phyloP scores from a whole-genome alignment of 2,113 vertebrate species.

The Stegastes partitus region DNA sequence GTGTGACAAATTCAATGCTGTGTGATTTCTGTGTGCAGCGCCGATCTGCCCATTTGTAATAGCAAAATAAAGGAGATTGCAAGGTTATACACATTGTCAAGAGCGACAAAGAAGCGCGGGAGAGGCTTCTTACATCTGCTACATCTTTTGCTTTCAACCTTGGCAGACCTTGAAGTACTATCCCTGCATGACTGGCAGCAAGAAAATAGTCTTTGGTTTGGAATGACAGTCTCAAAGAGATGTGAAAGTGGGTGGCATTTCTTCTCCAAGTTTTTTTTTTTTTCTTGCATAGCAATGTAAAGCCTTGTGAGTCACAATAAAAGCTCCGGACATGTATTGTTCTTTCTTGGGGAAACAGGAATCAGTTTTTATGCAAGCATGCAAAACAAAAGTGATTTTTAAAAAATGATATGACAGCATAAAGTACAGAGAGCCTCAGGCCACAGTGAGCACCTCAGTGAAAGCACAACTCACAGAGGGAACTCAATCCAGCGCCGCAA shows the following conservation, averaged over 20 bases:
- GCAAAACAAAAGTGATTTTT: constrained; percentile 19
- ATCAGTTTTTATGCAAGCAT: neutral
- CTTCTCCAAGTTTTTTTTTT: constrained; percentile 4
- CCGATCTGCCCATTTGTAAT: constrained; percentile 35
- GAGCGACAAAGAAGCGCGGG: constrained; percentile 25
- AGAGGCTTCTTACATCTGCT: constrained; percentile 38
- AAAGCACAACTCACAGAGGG: neutral
- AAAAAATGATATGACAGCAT: neutral
- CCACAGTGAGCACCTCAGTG: neutral
- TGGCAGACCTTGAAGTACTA: constrained; percentile 66
- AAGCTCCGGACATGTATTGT: constrained; percentile 14
- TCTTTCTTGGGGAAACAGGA: constrained; percentile 31
- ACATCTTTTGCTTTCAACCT: constrained; percentile 66
- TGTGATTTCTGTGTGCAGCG: constrained; percentile 1
- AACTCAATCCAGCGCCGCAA: constrained; percentile 14
- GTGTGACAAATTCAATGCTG: constrained; percentile 55
- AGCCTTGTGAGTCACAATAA: constrained; percentile 27
- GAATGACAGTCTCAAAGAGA: constrained; percentile 53
- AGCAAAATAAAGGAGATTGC: constrained; percentile 54
- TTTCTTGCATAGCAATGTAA: constrained; percentile 21
- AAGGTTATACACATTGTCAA: constrained; percentile 60
- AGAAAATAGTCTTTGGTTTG: constrained; percentile 65
- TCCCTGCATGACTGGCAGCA: constrained; percentile 65
- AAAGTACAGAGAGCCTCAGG: neutral
- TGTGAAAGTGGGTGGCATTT: constrained; percentile 49